Evolutionary conservation across 2,797 vertebrate species (phyloP).

Genomic region (Vireo griseus): DNA sequence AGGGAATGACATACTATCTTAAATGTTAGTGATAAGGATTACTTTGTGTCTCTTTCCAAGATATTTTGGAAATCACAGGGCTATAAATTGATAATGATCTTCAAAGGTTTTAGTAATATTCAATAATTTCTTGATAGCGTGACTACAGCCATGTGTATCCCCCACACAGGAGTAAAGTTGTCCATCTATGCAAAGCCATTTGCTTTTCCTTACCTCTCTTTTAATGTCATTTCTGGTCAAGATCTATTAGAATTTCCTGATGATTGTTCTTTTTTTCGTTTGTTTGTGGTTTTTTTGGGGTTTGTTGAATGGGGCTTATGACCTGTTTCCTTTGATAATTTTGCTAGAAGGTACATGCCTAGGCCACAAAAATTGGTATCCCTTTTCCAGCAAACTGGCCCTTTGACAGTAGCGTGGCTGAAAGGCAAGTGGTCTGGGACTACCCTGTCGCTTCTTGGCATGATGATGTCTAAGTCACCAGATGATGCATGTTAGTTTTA

Average conservation of each 20-base stretch:
- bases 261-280: not conserved
- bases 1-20: fast-evolving
- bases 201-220: not conserved
- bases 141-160: not conserved
- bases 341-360: fast-evolving
- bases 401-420: not conserved
- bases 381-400: fast-evolving
- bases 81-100: not conserved
- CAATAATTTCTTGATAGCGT: not conserved
- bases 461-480: fast-evolving
- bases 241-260: not conserved
- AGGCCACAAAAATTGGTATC: not conserved
- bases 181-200: not conserved
- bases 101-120: not conserved
- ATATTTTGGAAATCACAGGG: not conserved
- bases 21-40: not conserved
- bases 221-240: not conserved
- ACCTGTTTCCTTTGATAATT: not conserved
- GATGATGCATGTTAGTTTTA: not conserved
- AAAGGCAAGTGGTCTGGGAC: not conserved
- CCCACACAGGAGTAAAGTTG: not conserved
- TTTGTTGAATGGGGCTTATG: not conserved
- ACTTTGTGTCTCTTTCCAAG: not conserved
- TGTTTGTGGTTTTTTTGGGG: fast-evolving
- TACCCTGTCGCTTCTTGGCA: not conserved